Evolutionary conservation across 1,140 invertebrate species (phyloP).

Genomic region (Tetramorium parvispinum): DNA sequence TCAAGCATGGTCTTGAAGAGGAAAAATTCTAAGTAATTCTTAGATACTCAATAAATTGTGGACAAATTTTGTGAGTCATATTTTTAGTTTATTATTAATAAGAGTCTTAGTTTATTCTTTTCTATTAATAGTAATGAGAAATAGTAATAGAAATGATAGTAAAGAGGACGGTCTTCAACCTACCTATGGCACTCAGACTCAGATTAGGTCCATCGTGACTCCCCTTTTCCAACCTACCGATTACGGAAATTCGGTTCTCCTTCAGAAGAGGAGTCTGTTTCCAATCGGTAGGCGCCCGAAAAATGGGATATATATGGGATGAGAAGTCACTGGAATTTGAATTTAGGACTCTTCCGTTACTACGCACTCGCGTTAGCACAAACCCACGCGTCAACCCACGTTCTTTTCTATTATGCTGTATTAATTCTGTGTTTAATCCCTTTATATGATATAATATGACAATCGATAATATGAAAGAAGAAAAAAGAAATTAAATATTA

Average conservation of each 20-base stretch:
- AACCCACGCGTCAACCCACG: too few species aligned
- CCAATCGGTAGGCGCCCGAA: too few species aligned
- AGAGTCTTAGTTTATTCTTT: neutral
- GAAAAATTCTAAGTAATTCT: conserved; percentile 93
- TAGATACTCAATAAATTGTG: conserved; percentile 82
- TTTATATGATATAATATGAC: conserved; percentile 10
- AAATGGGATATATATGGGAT: too few species aligned
- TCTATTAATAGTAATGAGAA: neutral
- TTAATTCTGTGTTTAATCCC: conserved; percentile 6
- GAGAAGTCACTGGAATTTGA: too few species aligned
- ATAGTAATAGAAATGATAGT: neutral
- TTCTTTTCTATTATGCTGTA: neutral
- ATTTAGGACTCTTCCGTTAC: too few species aligned
- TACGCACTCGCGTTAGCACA: too few species aligned
- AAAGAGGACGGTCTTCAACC: too few species aligned
- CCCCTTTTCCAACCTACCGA: too few species aligned
- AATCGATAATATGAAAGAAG: neutral
- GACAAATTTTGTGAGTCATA: conserved; percentile 82
- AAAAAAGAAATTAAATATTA: neutral
- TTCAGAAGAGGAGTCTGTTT: too few species aligned
- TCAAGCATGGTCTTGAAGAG: conserved; percentile 97
- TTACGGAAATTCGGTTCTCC: too few species aligned
- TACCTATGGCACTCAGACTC: too few species aligned
- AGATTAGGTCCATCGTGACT: too few species aligned
- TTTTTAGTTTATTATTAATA: neutral